Evolutionary conservation across 2,797 vertebrate species (phyloP).

Genomic region (Rhincodon typus): DNA sequence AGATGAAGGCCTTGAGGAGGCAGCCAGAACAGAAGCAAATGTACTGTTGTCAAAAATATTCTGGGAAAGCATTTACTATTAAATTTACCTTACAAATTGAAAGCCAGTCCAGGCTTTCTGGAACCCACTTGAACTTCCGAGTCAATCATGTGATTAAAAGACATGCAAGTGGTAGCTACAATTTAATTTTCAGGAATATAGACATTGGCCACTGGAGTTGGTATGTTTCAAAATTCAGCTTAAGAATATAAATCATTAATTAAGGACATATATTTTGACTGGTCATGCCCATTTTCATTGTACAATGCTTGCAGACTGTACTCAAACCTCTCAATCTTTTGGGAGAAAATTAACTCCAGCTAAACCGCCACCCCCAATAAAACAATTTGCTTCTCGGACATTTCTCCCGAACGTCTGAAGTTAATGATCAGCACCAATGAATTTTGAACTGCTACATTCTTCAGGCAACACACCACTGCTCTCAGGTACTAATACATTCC

Average conservation of each 20-base stretch:
- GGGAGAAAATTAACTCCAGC: background rate
- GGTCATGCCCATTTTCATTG: no score
- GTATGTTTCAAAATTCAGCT: background rate
- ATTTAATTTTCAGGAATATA: background rate
- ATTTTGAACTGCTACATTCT: background rate
- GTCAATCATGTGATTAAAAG: background rate
- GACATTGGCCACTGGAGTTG: background rate
- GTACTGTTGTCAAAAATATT: background rate
- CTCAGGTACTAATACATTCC: background rate
- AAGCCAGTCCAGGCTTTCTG: background rate
- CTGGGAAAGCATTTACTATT: background rate
- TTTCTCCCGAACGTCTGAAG: background rate
- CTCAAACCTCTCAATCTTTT: background rate
- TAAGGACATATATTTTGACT: background rate
- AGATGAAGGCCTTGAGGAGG: background rate
- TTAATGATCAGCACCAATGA: background rate
- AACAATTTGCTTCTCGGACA: background rate
- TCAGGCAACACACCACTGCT: background rate
- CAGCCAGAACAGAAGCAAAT: background rate
- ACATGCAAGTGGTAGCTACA: background rate
- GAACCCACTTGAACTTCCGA: background rate
- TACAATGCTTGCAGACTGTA: background rate
- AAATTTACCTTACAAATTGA: background rate
- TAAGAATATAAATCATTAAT: background rate
- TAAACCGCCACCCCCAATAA: background rate